Evolutionary conservation across 2,888 invertebrate species (phyloP).

Genomic region (Leptinotarsa rubiginosa): DNA sequence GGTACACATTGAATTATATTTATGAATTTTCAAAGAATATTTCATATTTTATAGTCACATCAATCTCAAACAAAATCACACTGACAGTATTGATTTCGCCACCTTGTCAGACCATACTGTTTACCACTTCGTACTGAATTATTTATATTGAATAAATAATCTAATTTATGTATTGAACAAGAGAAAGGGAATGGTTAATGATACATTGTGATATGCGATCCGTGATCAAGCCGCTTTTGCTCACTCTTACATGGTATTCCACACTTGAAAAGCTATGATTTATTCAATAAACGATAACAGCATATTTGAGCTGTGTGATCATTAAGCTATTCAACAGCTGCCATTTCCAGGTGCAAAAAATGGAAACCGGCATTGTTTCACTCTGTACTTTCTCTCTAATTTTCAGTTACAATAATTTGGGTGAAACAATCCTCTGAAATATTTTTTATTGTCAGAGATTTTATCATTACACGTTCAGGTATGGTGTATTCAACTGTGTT

Average conservation of each 20-base stretch:
- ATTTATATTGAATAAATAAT: constrained; percentile 44
- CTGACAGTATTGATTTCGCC: neutral
- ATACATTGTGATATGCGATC: constrained; percentile 56
- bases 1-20: too few relatives aligned
- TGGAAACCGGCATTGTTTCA: constrained; percentile 4
- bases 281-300: constrained; percentile 32
- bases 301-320: constrained; percentile 33
- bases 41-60: neutral
- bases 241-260: constrained; percentile 21
- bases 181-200: constrained; percentile 58
- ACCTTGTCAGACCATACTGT: constrained; percentile 35
- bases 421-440: constrained; percentile 36
- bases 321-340: constrained; percentile 34
- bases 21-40: too few relatives aligned
- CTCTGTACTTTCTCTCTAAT: constrained; percentile 1
- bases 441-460: constrained; percentile 31
- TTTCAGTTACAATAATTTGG: constrained; percentile 25
- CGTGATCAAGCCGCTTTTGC: constrained; percentile 49
- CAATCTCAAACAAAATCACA: neutral
- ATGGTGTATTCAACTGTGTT: constrained; percentile 30
- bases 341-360: constrained; percentile 37
- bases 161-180: constrained; percentile 51
- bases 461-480: constrained; percentile 35
- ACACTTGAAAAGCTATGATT: constrained; percentile 32
- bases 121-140: constrained; percentile 48